A percentile compares a stretch with the other conserved stretches of the same genome.
These are phyloP conservation scores for Leptestheria dahalacensis DNA, from an alignment of 1,140 invertebrate genomes.

Conservation along the genomic window DNA sequence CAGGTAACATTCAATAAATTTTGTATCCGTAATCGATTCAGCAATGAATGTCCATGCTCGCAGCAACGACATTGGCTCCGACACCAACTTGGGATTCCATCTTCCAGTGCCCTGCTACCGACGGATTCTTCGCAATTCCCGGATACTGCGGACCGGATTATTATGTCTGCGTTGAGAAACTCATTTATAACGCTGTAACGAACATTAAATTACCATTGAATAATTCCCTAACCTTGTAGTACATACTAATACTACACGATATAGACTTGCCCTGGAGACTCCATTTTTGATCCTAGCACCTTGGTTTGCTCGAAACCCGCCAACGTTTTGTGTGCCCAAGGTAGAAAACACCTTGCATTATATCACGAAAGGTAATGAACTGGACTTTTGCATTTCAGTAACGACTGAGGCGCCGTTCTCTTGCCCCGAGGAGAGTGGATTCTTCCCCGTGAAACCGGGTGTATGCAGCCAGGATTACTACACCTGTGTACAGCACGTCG, in stretches of 20 bases:
- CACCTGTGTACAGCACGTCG: not conserved
- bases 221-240: too few relatives aligned
- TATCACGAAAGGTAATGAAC: too few relatives aligned
- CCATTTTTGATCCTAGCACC: conserved; percentile 8
- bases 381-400: not conserved
- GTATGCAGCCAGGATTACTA: not conserved
- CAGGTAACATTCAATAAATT: too few relatives aligned
- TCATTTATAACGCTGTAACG: not conserved
- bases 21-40: too few relatives aligned
- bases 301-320: not conserved
- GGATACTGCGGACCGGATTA: not conserved
- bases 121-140: not conserved
- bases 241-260: too few relatives aligned
- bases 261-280: conserved; percentile 6
- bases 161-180: not conserved
- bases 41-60: too few relatives aligned
- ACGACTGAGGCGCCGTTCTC: not conserved
- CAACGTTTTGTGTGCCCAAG: not conserved
- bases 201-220: too few relatives aligned
- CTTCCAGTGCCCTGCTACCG: not conserved
- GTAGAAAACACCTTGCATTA: not conserved
- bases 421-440: not conserved
- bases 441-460: not conserved
- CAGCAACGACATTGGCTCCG: too few relatives aligned
- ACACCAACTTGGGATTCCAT: not conserved